Evolutionary conservation across 2,113 vertebrate species (phyloP), one percentile per base, ranked within the genome.

Genomic region (Melanerpes formicivorus): DNA sequence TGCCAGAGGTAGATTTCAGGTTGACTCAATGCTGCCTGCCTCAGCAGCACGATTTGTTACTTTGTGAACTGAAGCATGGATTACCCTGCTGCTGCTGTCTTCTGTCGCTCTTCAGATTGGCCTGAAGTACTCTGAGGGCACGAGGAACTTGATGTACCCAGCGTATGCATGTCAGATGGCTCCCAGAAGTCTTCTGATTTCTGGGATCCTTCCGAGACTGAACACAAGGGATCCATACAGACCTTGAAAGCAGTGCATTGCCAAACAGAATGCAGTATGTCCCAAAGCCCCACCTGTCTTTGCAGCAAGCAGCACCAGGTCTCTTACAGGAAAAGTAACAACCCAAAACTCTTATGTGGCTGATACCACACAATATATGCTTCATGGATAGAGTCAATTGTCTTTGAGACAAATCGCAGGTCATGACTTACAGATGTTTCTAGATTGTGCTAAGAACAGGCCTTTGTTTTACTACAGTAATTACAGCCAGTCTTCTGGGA

Each of bases 101-200:
- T 58, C 9, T 0, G 0, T 1, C 37, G 50, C 11, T 78, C 62
- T 80, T 60, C 32, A 78, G 50, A 77, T 50, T 37, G 74, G 11
- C 17, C 13, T 32, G 4, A 52, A 72, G 55, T 5, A n/a, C 64
- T 69, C n/a, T 42, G 6, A 84, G 44, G 34, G 54, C 22, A 55
- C 25, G 0, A 1, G 32, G 27, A 9, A 62, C 40, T 65, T 70
- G 11, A 32, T 17, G 6, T 37, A 77, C 16, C 15, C 32, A 32
- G 10, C 0, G 0, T 11, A 23, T 5, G 14, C 10, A 18, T 0
- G 0, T 74, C 15, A 62, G 19, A 29, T 30, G 65, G 40, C 19
- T 62, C 40, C 30, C 11, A 60, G 26, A 9, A 64, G 17, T 25
- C 22, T 81, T 60, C 8, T 44, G 50, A 55, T 46, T 78, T 81